These are phyloP conservation scores for Amblyornis subalaris DNA, from an alignment of 2,113 vertebrate species.

Conservation along the genomic window DNA sequence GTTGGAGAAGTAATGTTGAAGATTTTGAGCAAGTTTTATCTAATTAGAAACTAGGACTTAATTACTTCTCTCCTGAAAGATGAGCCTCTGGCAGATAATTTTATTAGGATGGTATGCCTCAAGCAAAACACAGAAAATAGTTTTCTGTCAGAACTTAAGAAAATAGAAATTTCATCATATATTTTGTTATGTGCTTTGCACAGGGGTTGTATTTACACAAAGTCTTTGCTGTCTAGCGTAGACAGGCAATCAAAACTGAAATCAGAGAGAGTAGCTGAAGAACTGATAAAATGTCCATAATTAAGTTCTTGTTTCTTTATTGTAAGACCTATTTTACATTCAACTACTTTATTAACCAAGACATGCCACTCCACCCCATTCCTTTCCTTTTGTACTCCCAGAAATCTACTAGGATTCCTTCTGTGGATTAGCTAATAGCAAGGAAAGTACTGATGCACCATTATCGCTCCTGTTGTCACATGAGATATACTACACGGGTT, in stretches of 20 bases:
- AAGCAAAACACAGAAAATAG: neutral
- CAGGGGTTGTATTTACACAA: neutral
- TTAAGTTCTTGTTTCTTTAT: neutral
- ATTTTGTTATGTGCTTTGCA: neutral
- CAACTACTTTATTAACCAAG: neutral
- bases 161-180: neutral
- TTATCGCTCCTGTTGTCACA: neutral
- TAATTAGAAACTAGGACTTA: constrained; percentile 13
- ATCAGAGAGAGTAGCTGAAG: neutral
- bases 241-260: neutral
- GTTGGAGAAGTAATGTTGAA: neutral
- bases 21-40: neutral
- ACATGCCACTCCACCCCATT: neutral
- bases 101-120: neutral
- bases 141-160: neutral
- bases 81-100: neutral
- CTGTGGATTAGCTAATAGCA: neutral
- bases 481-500: neutral
- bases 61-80: constrained; percentile 12
- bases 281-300: neutral
- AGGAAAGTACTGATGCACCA: neutral
- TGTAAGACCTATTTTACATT: neutral
- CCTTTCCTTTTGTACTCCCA: neutral
- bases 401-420: neutral
- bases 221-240: neutral